A percentile compares a stretch with the other conserved stretches of the same genome.
These are phyloP conservation scores for Tanypteryx hageni DNA, from an alignment of 2,888 invertebrate genomes.

Conservation along the genomic window DNA sequence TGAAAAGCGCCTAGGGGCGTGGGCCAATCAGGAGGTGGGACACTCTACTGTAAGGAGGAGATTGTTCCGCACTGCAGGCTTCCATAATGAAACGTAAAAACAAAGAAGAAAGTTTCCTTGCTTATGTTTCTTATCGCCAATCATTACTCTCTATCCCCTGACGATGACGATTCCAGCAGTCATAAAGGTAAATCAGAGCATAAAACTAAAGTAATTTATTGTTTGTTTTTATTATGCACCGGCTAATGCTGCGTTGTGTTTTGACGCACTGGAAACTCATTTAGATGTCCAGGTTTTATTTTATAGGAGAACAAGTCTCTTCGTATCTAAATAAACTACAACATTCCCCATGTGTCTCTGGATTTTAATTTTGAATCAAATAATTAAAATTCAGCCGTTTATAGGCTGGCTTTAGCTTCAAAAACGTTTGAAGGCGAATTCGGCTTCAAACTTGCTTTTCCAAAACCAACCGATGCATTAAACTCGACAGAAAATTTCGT, in stretches of 20 bases:
- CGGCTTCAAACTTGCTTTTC: no score
- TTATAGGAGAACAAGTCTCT: no score
- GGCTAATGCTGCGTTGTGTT: background rate
- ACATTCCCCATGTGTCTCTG: no score
- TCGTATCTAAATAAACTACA: no score
- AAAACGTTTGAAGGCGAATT: no score
- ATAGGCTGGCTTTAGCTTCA: no score
- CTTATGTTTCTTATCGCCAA: constrained; percentile 46
- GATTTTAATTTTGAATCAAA: no score
- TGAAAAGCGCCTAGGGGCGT: constrained; percentile 45
- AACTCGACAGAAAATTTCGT: no score
- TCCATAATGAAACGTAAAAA: constrained; percentile 59
- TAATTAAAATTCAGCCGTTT: no score
- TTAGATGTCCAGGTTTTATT: no score
- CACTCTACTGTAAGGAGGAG: constrained; percentile 17
- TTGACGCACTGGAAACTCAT: background rate
- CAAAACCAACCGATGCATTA: no score
- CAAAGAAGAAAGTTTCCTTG: constrained; percentile 23
- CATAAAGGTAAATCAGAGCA: constrained; percentile 3
- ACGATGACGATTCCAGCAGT: background rate
- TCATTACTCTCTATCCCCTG: background rate
- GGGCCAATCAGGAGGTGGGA: constrained; percentile 59
- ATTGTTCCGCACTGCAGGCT: constrained; percentile 43
- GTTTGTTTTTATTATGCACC: constrained; percentile 1
- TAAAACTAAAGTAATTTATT: background rate